These are phyloP conservation scores for Antigone vipio DNA, from an alignment of 2,113 vertebrate genomes.

Conservation along the genomic window DNA sequence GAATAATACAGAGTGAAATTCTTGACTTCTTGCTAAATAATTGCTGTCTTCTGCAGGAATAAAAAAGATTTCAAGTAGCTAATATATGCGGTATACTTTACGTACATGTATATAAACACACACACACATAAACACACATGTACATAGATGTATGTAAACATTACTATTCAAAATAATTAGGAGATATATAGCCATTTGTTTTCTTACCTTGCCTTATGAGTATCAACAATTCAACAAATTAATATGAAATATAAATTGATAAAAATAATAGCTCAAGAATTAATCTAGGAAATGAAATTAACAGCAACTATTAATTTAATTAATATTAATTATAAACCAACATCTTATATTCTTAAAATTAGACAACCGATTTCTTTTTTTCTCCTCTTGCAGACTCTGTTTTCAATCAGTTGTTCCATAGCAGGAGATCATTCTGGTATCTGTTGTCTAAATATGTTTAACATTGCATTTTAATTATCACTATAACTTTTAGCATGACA, in stretches of 20 bases:
- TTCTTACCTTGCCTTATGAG: background rate
- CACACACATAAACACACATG: rapidly evolving
- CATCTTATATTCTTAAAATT: background rate
- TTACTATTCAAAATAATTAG: background rate
- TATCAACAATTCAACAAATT: background rate
- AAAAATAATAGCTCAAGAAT: background rate
- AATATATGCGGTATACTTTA: background rate
- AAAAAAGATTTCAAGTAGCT: background rate
- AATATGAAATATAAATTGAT: background rate
- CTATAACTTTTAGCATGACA: background rate
- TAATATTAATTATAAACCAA: background rate
- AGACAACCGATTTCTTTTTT: background rate
- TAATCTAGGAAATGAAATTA: background rate
- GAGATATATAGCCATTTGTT: background rate
- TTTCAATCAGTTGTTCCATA: background rate
- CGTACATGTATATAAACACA: background rate
- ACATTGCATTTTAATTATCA: background rate
- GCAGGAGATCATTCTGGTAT: background rate
- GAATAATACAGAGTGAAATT: background rate
- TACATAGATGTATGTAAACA: background rate
- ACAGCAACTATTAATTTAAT: background rate
- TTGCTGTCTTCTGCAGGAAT: background rate
- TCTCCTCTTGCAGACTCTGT: background rate
- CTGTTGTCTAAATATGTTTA: background rate
- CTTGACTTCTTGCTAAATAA: background rate